Evolutionary conservation across 1,140 invertebrate genomes (phyloP).

Genomic region (Neodiprion virginianus): DNA sequence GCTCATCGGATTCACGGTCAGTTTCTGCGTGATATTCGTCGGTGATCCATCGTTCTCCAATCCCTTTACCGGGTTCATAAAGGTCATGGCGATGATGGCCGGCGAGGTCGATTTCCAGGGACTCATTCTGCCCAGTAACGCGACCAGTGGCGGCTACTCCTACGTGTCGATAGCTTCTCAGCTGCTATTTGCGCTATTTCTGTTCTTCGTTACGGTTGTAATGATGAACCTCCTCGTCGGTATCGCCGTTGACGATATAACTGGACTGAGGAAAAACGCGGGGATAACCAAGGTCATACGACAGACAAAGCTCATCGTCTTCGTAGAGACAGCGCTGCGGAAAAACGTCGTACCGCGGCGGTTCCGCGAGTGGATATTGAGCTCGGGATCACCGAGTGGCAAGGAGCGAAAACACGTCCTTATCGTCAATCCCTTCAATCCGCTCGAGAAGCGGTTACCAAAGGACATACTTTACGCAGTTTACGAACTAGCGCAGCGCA

Average conservation of each 20-base stretch:
- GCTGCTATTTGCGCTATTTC: slow-evolving; percentile 68
- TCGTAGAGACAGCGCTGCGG: slow-evolving; percentile 70
- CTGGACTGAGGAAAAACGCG: slow-evolving; percentile 72
- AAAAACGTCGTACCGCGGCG: slow-evolving; percentile 64
- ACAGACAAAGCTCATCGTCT: slow-evolving; percentile 72
- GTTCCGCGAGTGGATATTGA: slow-evolving; percentile 51
- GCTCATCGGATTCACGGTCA: slow-evolving; percentile 70
- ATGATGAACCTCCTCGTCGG: slow-evolving; percentile 76
- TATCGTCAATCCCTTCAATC: slow-evolving; percentile 71
- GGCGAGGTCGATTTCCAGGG: slow-evolving; percentile 72
- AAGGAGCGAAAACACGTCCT: slow-evolving; percentile 59
- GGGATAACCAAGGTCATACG: slow-evolving; percentile 71
- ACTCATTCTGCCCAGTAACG: slow-evolving; percentile 61
- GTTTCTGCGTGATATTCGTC: slow-evolving; percentile 71
- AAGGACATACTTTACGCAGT: slow-evolving; percentile 70
- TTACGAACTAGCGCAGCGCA: slow-evolving; percentile 67
- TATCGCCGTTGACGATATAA: slow-evolving; percentile 73
- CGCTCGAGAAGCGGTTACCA: slow-evolving; percentile 69
- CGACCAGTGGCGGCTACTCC: slow-evolving; percentile 52
- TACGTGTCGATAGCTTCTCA: slow-evolving; percentile 65
- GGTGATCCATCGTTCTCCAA: slow-evolving; percentile 68
- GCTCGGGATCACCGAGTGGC: slow-evolving; percentile 38
- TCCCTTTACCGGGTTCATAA: slow-evolving; percentile 67
- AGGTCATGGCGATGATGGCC: slow-evolving; percentile 74
- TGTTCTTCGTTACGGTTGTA: slow-evolving; percentile 73